Base-by-base conservation (phyloP, 2,797 vertebrate genomes). In the Sebastes variabilis region DNA sequence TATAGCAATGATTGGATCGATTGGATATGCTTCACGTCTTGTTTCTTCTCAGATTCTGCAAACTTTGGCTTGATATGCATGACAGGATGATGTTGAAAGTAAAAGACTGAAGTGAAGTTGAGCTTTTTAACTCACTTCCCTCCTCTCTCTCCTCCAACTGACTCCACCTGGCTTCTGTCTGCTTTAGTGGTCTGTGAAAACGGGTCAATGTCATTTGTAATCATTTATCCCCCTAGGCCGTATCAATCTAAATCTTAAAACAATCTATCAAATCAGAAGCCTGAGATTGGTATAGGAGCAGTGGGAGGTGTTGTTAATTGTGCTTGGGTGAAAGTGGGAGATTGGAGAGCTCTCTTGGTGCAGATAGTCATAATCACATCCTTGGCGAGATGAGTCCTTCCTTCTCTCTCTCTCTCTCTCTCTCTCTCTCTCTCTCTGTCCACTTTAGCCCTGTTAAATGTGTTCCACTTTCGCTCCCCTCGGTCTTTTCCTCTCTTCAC, bases 231-330 rank as follows among this genome's bases (percentile, higher is more conserved):
- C 62, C 67, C 24, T 25, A 52, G 78, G 80, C 66, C 68, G 79
- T 67, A 87, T 93, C 86, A 89, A 86, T 91, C 83, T 80, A 82
- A 88, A 91, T 90, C 79, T 86, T 80, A 77, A 74, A 82, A 30
- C 80, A 69, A 82, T 86, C 84, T 82, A 82, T 81, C 75, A 81
- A 75, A 89, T 87, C 81, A 76, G 34, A 73, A 61, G 64, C 65
- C 49, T 38, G 29, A 46, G 58, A 27, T 34, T 18, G 61, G 30
- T 70, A 60, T 49, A 67, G 67, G 62, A 84, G 59, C 52, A 58
- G 62, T n/a, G 22, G 27, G 32, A 75, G 67, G 38, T 71, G 80
- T 66, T 87, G 78, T 66, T 91, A 89, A 92, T 93, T 90, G 88
- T 82, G 69, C 72, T 72, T 64, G 58, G 86, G 75, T 81, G 56